A percentile compares a stretch with the other conserved stretches of the same genome.
phyloP scores from a whole-genome alignment of 2,888 invertebrate species.

The Cistogaster globosa region DNA sequence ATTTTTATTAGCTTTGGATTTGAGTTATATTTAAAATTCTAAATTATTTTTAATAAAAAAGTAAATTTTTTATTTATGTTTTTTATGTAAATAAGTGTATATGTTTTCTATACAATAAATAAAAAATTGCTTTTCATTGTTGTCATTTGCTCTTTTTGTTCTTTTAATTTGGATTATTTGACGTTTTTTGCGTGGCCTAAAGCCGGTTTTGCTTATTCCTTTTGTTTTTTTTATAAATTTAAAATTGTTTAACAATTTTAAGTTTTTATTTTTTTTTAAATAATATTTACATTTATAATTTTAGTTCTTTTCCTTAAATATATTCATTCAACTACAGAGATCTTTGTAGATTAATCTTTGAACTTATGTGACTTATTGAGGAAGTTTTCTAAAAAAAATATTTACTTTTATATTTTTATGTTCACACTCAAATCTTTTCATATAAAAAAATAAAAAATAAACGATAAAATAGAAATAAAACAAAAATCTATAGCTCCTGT shows the following conservation, averaged over 20 bases:
- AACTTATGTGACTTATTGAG: too few relatives aligned
- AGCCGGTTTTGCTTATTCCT: conserved; percentile 2
- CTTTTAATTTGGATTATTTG: conserved; percentile 16
- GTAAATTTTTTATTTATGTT: conserved; percentile 27
- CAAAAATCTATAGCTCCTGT: too few relatives aligned
- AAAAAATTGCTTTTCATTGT: conserved; percentile 66
- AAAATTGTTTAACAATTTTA: conserved; percentile 18
- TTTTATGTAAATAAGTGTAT: conserved; percentile 43
- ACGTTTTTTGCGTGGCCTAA: conserved; percentile 20
- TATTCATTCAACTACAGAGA: too few relatives aligned
- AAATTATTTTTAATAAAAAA: conserved; percentile 45
- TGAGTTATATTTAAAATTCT: conserved; percentile 56
- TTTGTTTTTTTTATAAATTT: neutral
- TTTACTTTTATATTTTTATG: too few relatives aligned
- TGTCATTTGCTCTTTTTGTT: conserved; percentile 43
- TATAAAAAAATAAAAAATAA: too few relatives aligned
- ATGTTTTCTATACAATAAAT: conserved; percentile 49
- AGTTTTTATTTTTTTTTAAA: neutral
- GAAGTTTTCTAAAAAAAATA: too few relatives aligned
- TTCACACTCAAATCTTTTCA: too few relatives aligned
- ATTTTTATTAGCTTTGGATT: conserved; percentile 57
- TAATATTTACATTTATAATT: neutral
- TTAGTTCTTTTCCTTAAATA: too few relatives aligned
- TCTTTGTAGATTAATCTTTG: too few relatives aligned
- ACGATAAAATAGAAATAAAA: too few relatives aligned